Evolutionary conservation across 2,797 vertebrate genomes (phyloP).

Genomic region (Crypturellus tataupa): DNA sequence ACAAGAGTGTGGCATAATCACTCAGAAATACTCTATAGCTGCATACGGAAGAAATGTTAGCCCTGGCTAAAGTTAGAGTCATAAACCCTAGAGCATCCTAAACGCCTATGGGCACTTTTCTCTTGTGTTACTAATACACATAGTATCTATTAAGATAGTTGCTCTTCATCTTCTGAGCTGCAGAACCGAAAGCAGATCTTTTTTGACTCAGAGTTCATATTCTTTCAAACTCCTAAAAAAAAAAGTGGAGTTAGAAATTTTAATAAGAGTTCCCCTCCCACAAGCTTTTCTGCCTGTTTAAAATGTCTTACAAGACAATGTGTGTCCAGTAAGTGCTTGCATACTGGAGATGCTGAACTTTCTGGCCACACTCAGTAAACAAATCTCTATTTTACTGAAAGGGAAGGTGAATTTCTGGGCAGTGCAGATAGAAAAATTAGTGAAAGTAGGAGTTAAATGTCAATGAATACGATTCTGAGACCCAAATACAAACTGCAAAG

Average conservation of each 20-base stretch:
- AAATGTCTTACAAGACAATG: background rate
- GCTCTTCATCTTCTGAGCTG: background rate
- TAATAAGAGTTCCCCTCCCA: background rate
- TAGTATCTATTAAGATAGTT: background rate
- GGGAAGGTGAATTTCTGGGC: background rate
- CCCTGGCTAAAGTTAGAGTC: background rate
- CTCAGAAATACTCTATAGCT: conserved; percentile 1
- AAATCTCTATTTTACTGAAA: background rate
- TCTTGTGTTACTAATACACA: background rate
- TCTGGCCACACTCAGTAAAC: background rate
- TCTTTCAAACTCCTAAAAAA: background rate
- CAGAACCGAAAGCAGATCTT: background rate
- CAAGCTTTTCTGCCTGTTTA: background rate
- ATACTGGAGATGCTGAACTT: background rate
- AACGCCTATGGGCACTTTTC: background rate
- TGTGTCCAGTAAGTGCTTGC: background rate
- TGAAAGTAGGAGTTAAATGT: background rate
- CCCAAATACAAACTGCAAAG: background rate
- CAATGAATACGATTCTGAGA: background rate
- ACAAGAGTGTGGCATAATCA: background rate
- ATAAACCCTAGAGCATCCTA: background rate
- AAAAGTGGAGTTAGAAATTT: background rate
- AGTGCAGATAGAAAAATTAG: background rate
- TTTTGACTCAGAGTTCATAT: background rate
- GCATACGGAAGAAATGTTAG: background rate